Evolutionary conservation across 1,140 invertebrate species (phyloP).

Genomic region (Cotesia glomerata): DNA sequence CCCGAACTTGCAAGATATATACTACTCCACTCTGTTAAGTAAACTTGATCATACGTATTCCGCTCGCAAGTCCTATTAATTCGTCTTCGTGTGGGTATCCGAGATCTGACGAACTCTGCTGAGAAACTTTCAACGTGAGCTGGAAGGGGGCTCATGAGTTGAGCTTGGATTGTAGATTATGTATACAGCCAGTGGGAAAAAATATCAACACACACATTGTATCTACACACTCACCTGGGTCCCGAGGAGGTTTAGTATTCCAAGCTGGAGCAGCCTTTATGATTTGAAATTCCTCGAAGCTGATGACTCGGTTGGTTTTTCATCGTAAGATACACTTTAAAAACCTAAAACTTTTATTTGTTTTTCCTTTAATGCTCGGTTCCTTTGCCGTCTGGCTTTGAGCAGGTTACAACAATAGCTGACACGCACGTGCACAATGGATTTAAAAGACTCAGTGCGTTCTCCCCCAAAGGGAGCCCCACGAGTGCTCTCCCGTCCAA

Average conservation of each 20-base stretch:
- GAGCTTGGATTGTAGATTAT: background rate
- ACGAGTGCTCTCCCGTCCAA: background rate
- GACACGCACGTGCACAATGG: background rate
- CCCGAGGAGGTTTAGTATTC: constrained; percentile 44
- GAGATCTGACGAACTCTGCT: constrained; percentile 36
- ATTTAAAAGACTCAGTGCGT: background rate
- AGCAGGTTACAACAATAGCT: background rate
- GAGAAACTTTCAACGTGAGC: background rate
- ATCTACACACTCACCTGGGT: background rate
- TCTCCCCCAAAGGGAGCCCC: background rate
- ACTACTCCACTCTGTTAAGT: too few relatives aligned
- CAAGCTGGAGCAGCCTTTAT: constrained; percentile 39
- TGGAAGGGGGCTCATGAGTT: background rate
- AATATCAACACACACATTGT: constrained; percentile 15
- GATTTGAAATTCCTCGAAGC: constrained; percentile 49
- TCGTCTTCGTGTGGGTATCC: constrained; percentile 47
- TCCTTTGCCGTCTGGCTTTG: background rate
- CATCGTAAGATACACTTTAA: background rate
- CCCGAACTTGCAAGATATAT: too few relatives aligned
- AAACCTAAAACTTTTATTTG: background rate
- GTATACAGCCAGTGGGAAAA: constrained; percentile 9
- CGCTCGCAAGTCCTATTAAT: constrained; percentile 49
- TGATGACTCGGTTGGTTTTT: background rate
- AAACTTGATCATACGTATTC: constrained; percentile 32
- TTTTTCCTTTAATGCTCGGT: background rate